These are phyloP conservation scores for Apogon hyalosoma DNA, from an alignment of 2,797 vertebrate species.

Conservation along the genomic window DNA sequence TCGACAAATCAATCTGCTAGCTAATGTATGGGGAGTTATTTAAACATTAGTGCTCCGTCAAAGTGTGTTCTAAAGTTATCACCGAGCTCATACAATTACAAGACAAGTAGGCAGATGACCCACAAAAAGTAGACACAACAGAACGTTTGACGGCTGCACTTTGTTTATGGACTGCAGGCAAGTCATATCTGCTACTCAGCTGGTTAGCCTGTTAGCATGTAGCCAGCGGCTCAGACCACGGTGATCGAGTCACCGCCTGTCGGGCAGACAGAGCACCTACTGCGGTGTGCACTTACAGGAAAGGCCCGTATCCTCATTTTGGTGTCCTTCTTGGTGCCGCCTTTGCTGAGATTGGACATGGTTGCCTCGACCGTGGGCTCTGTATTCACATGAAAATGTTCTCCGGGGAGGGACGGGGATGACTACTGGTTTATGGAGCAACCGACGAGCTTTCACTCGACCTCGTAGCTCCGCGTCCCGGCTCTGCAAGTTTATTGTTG, in stretches of 20 bases:
- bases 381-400: constrained; percentile 85
- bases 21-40: constrained; percentile 29
- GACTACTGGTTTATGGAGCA: constrained; percentile 70
- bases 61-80: constrained; percentile 1
- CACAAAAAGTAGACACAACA: neutral
- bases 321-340: constrained; percentile 98
- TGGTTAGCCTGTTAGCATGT: constrained; percentile 64
- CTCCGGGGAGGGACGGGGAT: constrained; percentile 67
- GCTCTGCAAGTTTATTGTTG: constrained; percentile 83
- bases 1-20: constrained; percentile 43
- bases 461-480: constrained; percentile 76
- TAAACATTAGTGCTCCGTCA: neutral
- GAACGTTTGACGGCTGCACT: constrained; percentile 26
- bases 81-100: neutral
- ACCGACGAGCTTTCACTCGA: constrained; percentile 78
- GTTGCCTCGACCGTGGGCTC: constrained; percentile 82
- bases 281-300: constrained; percentile 90
- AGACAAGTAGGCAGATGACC: neutral
- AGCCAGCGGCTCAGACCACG: constrained; percentile 70
- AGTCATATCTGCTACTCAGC: constrained; percentile 52
- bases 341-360: constrained; percentile 99
- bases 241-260: constrained; percentile 64
- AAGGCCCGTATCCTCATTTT: constrained; percentile 99
- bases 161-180: constrained; percentile 53
- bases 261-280: constrained; percentile 53